These are phyloP conservation scores for Anthoptus insignis DNA, from an alignment of 2,888 invertebrate species.

Conservation along the genomic window DNA sequence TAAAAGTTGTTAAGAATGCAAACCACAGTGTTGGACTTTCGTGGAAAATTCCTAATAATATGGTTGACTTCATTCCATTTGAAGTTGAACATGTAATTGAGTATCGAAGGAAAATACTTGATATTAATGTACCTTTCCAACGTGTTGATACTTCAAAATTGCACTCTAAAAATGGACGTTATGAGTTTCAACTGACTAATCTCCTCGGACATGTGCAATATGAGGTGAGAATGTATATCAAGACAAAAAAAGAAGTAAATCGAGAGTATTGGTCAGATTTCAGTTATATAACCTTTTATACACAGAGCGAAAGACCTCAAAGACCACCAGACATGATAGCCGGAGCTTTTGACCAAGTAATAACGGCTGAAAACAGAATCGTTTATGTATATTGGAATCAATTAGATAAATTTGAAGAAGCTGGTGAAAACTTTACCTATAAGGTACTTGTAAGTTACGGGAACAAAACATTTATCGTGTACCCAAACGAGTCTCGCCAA, in stretches of 20 bases:
- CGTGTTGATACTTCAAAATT: constrained; percentile 70
- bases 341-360: constrained; percentile 91
- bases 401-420: constrained; percentile 89
- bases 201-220: constrained; percentile 90
- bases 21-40: constrained; percentile 72
- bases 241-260: constrained; percentile 81
- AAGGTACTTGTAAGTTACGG: constrained; percentile 78
- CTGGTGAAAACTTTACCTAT: constrained; percentile 92
- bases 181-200: constrained; percentile 78
- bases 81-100: constrained; percentile 77
- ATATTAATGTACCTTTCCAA: constrained; percentile 72
- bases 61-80: constrained; percentile 66
- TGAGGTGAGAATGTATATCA: constrained; percentile 90
- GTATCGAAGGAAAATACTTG: constrained; percentile 81
- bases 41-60: constrained; percentile 72
- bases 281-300: constrained; percentile 87
- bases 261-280: constrained; percentile 91
- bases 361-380: constrained; percentile 83
- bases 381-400: constrained; percentile 94
- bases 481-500: constrained; percentile 81
- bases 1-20: constrained; percentile 62
- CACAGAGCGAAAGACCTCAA: constrained; percentile 87
- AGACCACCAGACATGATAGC: constrained; percentile 90
- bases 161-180: constrained; percentile 68
- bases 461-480: constrained; percentile 62